Evolutionary conservation across 2,113 vertebrate genomes (phyloP).

Genomic region (Tychaedon coryphoeus): DNA sequence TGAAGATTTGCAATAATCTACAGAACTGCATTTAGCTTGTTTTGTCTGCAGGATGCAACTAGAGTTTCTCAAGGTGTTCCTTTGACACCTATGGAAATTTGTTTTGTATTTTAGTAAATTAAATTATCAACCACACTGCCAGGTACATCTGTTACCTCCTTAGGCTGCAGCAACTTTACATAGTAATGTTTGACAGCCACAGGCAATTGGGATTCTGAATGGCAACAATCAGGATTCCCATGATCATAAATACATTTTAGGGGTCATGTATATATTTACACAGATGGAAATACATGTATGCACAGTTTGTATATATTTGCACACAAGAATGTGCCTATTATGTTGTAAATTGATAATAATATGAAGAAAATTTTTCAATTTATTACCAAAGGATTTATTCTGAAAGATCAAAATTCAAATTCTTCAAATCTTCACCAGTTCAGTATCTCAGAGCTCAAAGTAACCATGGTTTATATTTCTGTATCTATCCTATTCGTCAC

Average conservation of each 20-base stretch:
- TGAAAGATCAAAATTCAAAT: background rate
- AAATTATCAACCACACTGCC: background rate
- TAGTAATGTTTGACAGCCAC: background rate
- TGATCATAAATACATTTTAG: background rate
- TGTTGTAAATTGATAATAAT: background rate
- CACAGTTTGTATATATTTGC: background rate
- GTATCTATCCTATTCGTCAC: background rate
- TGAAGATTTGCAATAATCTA: background rate
- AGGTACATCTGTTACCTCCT: background rate
- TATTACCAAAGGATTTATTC: background rate
- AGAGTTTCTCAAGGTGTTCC: background rate
- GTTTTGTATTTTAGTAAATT: background rate
- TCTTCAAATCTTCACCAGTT: background rate
- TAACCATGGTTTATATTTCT: background rate
- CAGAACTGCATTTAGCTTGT: background rate
- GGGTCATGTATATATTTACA: background rate
- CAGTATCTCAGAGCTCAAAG: background rate
- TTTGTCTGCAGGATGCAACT: background rate
- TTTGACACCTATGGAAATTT: background rate
- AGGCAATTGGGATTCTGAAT: background rate
- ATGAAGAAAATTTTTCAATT: background rate
- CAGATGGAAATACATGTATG: background rate
- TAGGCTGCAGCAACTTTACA: background rate
- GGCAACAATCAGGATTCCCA: background rate
- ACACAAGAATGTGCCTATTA: background rate